phyloP scores from a whole-genome alignment of 2,113 vertebrate species.

The Lethenteron reissneri region DNA sequence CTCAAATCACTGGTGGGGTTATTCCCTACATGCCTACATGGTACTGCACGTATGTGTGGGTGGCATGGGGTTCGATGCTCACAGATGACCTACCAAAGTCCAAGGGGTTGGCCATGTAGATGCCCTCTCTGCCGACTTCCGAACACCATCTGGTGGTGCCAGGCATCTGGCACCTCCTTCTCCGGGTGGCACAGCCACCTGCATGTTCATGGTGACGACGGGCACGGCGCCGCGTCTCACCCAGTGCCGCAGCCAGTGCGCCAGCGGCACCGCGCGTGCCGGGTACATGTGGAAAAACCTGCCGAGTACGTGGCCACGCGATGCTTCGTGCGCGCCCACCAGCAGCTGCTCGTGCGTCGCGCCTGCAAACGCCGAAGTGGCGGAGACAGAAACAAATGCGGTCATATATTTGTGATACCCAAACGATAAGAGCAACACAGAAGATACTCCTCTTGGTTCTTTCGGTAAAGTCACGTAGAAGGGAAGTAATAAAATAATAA shows the following conservation, averaged over 20 bases:
- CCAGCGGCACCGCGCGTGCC: constrained; percentile 17
- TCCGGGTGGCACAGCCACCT: constrained; percentile 21
- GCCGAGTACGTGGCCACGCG: constrained; percentile 18
- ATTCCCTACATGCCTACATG: too few relatives aligned
- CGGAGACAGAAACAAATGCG: too few relatives aligned
- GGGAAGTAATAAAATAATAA: too few relatives aligned
- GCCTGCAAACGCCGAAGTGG: constrained; percentile 14
- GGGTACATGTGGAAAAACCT: constrained; percentile 29
- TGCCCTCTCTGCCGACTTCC: constrained; percentile 18
- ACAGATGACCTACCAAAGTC: constrained; percentile 23
- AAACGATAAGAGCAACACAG: too few relatives aligned
- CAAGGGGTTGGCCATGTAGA: constrained; percentile 36
- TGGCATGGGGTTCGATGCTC: too few relatives aligned
- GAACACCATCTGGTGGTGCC: constrained; percentile 40
- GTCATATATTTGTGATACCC: too few relatives aligned
- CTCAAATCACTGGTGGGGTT: too few relatives aligned
- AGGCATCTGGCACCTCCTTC: constrained; percentile 36
- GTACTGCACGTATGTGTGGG: too few relatives aligned
- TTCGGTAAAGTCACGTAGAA: too few relatives aligned
- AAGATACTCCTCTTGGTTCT: too few relatives aligned
- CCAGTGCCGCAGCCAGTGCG: constrained; percentile 28
- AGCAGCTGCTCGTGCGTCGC: constrained; percentile 33
- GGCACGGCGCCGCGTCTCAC: constrained; percentile 23
- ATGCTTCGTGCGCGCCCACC: constrained; percentile 22
- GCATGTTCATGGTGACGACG: constrained; percentile 42